Evolutionary conservation across 1,140 invertebrate species (phyloP), one percentile per base, ranked within the genome.

Genomic region (Antheraea pernyi): DNA sequence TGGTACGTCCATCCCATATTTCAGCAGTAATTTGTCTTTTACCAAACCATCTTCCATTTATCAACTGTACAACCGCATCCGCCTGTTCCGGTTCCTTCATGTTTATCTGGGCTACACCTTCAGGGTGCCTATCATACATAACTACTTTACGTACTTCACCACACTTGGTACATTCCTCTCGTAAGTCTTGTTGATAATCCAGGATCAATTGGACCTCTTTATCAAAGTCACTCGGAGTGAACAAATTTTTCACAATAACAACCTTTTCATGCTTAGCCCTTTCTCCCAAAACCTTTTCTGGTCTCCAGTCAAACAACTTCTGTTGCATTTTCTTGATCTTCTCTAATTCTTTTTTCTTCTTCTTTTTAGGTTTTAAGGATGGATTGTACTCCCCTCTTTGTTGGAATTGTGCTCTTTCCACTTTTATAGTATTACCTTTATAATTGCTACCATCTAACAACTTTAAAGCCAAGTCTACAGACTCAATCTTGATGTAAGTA

Each of bases 401-500:
- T 85, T 98, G 95, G 85, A 99, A 99, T 81, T 97, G 96, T 0
- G 99, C 99, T 77, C 95, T 94, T 92, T 99, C 98, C 0, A 99
- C 98, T 72, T 95, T 95, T 13, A 98, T 93, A 69, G 95, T 97
- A 48, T 97, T 95, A 0, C 96, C 97, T 81, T 96, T 95, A 22
- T 96, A 86, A 74, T 97, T 94, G 81, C 94, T 97, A 0, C 97
- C 99, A 94, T 99, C 99, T 19, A 99, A 88, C 74, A 99, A 94
- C 67, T 98, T 96, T 59, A 99, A 88, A 0, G 99, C 98, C 74
- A 99, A 89, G 53, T 98, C 95, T 0, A 99, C 98, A 19, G 98
- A 99, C 90, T 99, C 99, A 67, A 97, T 94, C 95, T 98, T 99
- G 19, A 99, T 98, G 83, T 99, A 99, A 76, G 98, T 98, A 89